Percentiles rank a stretch among this genome's conserved stretches.
These are phyloP conservation scores for Schrankia costaestrigalis DNA, from an alignment of 2,888 invertebrate species.

Conservation along the genomic window DNA sequence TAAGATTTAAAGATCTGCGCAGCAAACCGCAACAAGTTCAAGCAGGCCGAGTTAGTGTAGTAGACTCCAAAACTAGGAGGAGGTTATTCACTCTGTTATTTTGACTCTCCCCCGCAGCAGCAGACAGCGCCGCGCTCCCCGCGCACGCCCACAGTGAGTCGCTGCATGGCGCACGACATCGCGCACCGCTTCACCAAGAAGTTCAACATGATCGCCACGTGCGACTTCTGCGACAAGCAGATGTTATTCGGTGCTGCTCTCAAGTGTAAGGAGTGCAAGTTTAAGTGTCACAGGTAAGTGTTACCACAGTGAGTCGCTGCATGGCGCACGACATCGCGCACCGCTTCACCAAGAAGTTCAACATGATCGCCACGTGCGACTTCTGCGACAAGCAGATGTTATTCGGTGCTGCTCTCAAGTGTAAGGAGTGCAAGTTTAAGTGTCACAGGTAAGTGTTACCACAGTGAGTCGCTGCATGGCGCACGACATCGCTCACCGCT, in stretches of 20 bases:
- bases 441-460: no score
- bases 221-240: constrained; percentile 94
- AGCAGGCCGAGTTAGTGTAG: no score
- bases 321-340: constrained; percentile 95
- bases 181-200: constrained; percentile 94
- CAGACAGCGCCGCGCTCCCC: constrained; percentile 84
- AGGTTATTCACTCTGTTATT: no score
- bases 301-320: constrained; percentile 83
- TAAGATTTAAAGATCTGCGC: no score
- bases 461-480: no score
- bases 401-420: constrained; percentile 90
- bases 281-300: constrained; percentile 87
- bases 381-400: constrained; percentile 94
- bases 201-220: constrained; percentile 93
- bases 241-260: constrained; percentile 91
- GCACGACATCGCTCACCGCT: no score
- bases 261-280: constrained; percentile 97
- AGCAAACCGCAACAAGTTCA: no score
- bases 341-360: constrained; percentile 93
- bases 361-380: constrained; percentile 93
- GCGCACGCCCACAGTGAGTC: constrained; percentile 86
- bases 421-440: no score
- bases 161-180: constrained; percentile 91
- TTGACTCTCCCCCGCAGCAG: no score
- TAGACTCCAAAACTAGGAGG: no score